Evolutionary conservation across 2,797 vertebrate species (phyloP).

Genomic region (Paedocypris micromegethes): DNA sequence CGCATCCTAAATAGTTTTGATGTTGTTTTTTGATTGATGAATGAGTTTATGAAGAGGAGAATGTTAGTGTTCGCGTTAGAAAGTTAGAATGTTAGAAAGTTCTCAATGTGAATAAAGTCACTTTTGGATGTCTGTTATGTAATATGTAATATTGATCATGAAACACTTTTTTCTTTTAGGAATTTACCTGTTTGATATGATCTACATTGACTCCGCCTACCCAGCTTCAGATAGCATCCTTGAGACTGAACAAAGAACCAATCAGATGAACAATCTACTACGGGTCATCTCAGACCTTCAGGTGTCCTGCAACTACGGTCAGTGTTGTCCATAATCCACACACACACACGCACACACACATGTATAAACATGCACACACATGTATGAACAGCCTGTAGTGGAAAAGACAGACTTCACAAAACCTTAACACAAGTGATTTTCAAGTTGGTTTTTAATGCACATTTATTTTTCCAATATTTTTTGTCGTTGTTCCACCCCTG

Average conservation of each 20-base stretch:
- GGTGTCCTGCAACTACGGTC: conserved; percentile 90
- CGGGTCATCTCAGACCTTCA: conserved; percentile 91
- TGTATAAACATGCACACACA: no score
- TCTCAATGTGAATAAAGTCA: background rate
- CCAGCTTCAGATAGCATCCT: conserved; percentile 95
- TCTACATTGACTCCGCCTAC: conserved; percentile 97
- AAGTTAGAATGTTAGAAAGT: no score
- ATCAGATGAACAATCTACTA: conserved; percentile 97
- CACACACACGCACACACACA: background rate
- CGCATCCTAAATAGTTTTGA: no score
- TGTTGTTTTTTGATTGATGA: background rate
- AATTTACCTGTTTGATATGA: conserved; percentile 94
- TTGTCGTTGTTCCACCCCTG: background rate
- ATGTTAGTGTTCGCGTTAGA: no score
- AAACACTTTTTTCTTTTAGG: conserved; percentile 60
- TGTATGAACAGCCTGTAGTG: no score
- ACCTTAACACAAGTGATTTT: no score
- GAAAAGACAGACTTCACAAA: no score
- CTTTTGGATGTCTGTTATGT: conserved; percentile 3
- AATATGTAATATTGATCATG: background rate
- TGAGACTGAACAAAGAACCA: conserved; percentile 92
- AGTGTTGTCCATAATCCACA: background rate
- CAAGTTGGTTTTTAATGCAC: background rate
- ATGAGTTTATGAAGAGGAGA: background rate
- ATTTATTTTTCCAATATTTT: background rate